phyloP scores from a whole-genome alignment of 2,113 vertebrate genomes.

The Passer domesticus region DNA sequence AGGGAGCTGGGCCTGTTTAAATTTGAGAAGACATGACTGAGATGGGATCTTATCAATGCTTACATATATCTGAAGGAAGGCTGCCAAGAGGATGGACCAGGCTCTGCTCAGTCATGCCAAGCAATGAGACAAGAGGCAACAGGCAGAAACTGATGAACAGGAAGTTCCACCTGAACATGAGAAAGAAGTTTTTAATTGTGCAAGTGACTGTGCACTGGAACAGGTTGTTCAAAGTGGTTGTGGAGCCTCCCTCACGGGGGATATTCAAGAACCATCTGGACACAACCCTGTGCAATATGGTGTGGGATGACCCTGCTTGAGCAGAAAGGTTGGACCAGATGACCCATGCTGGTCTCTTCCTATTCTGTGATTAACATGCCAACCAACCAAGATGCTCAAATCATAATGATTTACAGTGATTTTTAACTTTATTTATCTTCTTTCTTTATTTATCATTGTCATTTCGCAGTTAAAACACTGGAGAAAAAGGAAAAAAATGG shows the following conservation, averaged over 20 bases:
- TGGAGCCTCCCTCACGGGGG: not conserved
- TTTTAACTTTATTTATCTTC: not conserved
- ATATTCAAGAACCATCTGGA: not conserved
- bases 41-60: not conserved
- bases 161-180: not conserved
- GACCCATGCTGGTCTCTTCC: not conserved
- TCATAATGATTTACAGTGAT: not conserved
- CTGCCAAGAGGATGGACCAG: not conserved
- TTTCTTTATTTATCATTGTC: not conserved
- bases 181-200: not conserved
- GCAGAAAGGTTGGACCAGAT: not conserved
- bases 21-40: not conserved
- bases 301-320: not conserved
- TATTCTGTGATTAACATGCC: not conserved
- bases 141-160: not conserved
- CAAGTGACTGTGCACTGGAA: not conserved
- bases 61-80: not conserved
- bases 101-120: not conserved
- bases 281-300: not conserved
- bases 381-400: not conserved
- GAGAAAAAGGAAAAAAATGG: not conserved
- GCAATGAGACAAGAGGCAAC: not conserved
- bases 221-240: not conserved
- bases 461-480: not conserved
- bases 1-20: not conserved